Conservation (phyloP, 2,113 vertebrate genomes). For the Kryptolebias marmoratus region DNA sequence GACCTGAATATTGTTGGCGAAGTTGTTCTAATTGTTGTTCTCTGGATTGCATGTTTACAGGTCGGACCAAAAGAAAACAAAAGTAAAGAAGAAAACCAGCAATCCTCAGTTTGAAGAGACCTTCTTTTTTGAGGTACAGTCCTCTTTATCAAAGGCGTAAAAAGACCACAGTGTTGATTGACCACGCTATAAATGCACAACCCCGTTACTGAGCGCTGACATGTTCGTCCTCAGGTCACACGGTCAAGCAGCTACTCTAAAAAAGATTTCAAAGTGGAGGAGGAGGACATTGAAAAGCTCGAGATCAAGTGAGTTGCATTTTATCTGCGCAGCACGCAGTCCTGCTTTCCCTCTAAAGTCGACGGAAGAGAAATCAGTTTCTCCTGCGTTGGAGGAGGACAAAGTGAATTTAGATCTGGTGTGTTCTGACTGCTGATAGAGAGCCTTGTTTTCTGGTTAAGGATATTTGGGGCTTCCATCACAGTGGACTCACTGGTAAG, state of each 20-base stretch:
- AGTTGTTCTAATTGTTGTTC: background rate
- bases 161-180: background rate
- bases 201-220: background rate
- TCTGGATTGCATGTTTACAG: conserved; percentile 75
- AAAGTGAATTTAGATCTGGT: conserved; percentile 52
- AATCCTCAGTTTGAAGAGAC: conserved; percentile 97
- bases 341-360: background rate
- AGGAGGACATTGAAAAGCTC: conserved; percentile 97
- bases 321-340: background rate
- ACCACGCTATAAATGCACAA: background rate
- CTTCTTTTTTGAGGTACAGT: conserved; percentile 94
- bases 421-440: conserved; percentile 73
- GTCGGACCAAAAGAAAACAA: conserved; percentile 98
- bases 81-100: conserved; percentile 99
- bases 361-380: conserved; percentile 13
- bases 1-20: no score
- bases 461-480: conserved; percentile 68
- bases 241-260: conserved; percentile 94
- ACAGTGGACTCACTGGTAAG: conserved; percentile 73
- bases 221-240: conserved; percentile 84
- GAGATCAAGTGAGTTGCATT: conserved; percentile 89
- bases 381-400: background rate
- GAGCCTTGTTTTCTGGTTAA: conserved; percentile 75
- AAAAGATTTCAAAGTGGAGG: conserved; percentile 96
- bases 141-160: background rate